A percentile compares a stretch with the other conserved stretches of the same genome.
Evolutionary conservation across 2,888 invertebrate genomes (phyloP).

Genomic region (Maniola hyperantus): DNA sequence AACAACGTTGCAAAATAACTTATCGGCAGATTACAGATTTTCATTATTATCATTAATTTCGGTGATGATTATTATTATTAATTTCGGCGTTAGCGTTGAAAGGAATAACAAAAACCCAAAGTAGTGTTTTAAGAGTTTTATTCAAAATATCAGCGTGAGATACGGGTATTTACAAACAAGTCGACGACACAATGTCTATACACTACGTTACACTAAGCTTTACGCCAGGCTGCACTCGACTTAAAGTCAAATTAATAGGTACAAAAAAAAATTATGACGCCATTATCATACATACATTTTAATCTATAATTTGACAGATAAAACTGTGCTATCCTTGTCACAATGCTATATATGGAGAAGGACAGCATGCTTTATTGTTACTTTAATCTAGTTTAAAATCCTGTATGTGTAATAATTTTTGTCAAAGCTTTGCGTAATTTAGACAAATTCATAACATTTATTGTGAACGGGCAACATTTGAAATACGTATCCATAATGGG

Average conservation of each 20-base stretch:
- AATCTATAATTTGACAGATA: not conserved
- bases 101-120: slow-evolving; percentile 39
- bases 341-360: not conserved
- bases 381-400: not conserved
- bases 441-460: not conserved
- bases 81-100: not conserved
- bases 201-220: slow-evolving; percentile 14
- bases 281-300: not conserved
- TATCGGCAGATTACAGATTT: no score
- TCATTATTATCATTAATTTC: no score
- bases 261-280: not conserved
- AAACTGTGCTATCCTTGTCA: not conserved
- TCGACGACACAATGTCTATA: slow-evolving; percentile 30
- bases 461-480: slow-evolving; percentile 13
- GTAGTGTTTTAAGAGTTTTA: slow-evolving; percentile 65
- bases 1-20: no score
- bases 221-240: slow-evolving; percentile 10
- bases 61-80: no score
- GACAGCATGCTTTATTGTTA: not conserved
- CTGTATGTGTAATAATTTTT: not conserved
- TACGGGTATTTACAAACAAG: slow-evolving; percentile 69
- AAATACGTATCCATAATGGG: no score
- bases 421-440: slow-evolving; percentile 5
- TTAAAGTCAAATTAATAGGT: slow-evolving; percentile 4
- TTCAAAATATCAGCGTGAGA: slow-evolving; percentile 72